Base-by-base conservation (phyloP, 2,113 vertebrate species). In the Spermophilus dauricus region DNA sequence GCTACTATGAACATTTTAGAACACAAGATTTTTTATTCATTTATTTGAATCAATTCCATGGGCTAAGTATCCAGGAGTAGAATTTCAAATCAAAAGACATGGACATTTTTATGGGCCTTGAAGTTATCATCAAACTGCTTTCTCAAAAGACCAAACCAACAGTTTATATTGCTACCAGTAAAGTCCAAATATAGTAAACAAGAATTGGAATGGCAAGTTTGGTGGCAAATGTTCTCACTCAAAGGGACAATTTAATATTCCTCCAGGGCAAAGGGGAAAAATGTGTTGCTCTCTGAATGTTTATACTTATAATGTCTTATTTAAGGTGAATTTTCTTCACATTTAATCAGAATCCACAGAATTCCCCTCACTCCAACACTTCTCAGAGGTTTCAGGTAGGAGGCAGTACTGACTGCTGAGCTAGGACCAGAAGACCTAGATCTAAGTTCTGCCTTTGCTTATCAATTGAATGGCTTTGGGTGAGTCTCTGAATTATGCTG, bases 21-120 rank as follows among this genome's bases (percentile, higher is more conserved):
- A 65, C 10, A 70, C n/a, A 70, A 51, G 37, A 26, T 63, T 53
- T 7, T 94, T 93, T 86, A 83, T 84, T 86, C 76, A 45, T 58
- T 91, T 87, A 93, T 67, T 97, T 94, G 30, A 86, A 53, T 89
- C 7, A 86, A 63, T 96, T 84, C 45, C 56, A 26, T 22, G 75
- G 63, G 56, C 28, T 83, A 37, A 61, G 53, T 82, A 82, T 53
- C 39, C 28, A 78, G 56, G 53, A 73, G 28, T 85, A 89, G 81
- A 87, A 90, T 90, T 94, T 89, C 32, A 87, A 92, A 37, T 83
- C 18, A 84, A 76, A 94, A 58, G 34, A n/a, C 39, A 53, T 78
- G 39, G 32, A 42, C 16, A 20, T 91, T 92, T 91, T 92, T 91
- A 84, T 61, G 63, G 17, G 24, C 58, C 18, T 92, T 58, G 30